phyloP scores from a whole-genome alignment of 2,888 invertebrate species.

The Tetheella fluctuosa region DNA sequence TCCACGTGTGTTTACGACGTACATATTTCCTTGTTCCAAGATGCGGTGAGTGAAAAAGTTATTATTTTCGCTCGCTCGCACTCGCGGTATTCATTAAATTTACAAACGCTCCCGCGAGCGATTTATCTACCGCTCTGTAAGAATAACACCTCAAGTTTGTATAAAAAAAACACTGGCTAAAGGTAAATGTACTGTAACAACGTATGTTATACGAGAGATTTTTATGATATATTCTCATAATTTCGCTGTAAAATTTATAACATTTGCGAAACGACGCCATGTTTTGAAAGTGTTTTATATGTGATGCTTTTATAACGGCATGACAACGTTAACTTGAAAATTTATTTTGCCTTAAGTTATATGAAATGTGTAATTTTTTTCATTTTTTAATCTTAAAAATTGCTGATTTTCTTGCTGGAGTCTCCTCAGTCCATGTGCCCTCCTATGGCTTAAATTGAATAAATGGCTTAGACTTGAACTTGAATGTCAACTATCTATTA shows the following conservation, averaged over 20 bases:
- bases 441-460: too few relatives aligned
- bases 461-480: too few relatives aligned
- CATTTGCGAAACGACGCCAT: background rate
- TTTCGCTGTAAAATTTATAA: background rate
- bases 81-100: slow-evolving; percentile 4
- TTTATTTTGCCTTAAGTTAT: too few relatives aligned
- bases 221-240: background rate
- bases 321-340: too few relatives aligned
- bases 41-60: slow-evolving; percentile 2
- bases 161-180: background rate
- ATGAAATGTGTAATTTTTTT: too few relatives aligned
- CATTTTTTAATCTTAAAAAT: too few relatives aligned
- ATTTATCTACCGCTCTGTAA: background rate
- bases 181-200: background rate
- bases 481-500: too few relatives aligned
- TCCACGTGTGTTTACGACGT: background rate
- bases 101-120: background rate
- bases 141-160: slow-evolving; percentile 6
- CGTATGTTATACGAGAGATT: background rate
- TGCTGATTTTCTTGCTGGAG: too few relatives aligned
- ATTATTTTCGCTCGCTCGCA: background rate
- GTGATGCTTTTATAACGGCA: too few relatives aligned
- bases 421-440: too few relatives aligned
- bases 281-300: background rate
- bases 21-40: background rate